These are phyloP conservation scores for Megaceryle torquata DNA, from an alignment of 2,113 vertebrate species.

Conservation along the genomic window DNA sequence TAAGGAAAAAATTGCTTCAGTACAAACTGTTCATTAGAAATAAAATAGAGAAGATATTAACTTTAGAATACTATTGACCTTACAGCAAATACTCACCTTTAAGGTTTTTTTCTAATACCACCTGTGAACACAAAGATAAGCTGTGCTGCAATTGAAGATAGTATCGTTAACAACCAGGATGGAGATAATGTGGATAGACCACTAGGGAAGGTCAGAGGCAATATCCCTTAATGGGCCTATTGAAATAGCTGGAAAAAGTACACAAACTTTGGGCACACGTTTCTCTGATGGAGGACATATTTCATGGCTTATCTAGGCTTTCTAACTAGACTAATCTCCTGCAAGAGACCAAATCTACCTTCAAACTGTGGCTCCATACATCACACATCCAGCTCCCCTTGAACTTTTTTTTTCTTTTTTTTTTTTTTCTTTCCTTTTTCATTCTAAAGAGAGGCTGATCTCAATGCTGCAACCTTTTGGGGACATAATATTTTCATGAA, in stretches of 20 bases:
- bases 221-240: background rate
- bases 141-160: background rate
- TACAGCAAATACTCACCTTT: background rate
- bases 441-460: background rate
- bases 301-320: background rate
- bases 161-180: background rate
- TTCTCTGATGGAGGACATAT: background rate
- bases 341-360: background rate
- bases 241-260: background rate
- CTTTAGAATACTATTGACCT: background rate
- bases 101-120: background rate
- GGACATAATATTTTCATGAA: constrained; percentile 65
- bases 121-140: background rate
- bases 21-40: background rate
- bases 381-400: background rate
- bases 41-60: background rate
- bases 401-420: background rate
- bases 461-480: background rate
- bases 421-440: background rate
- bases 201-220: background rate
- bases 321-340: background rate
- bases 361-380: background rate
- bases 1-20: background rate
- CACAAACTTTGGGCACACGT: background rate
- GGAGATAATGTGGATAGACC: background rate